Base-by-base conservation (phyloP, 2,888 invertebrate genomes). In the Quadroppia sp. region DNA sequence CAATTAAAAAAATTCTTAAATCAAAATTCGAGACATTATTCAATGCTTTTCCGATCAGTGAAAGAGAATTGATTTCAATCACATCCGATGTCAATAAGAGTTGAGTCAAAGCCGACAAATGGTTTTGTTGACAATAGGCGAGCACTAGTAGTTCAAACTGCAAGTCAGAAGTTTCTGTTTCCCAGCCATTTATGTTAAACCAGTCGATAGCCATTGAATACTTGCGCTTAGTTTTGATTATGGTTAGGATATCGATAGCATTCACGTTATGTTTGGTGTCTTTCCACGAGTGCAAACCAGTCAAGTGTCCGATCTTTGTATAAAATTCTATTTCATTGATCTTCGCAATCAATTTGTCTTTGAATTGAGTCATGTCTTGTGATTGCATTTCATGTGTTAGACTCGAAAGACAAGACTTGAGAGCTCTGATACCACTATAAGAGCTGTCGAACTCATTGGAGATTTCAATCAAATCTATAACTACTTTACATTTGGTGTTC, bases 211-310 rank as follows among this genome's bases (percentile, higher is more conserved):
- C 71, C 20, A 76, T 23, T 32, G 45, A 36, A 69, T 74, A 76
- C 7, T 48, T 42, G 23, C 72, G 61, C 20, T 48, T 61, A 9
- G 76, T 59, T 70, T 76, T 76, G 15, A 76, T 53, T n/a, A 76
- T 76, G 1, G 76, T 76, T 11, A 76, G 28, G 45, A 76, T 72
- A 45, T 76, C 76, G 23, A 74, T 53, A 6, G 59, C 64, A 36
- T 42, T 61, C 20, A 76, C 20, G 61, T 74, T 76, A 11, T 76
- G 42, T 50, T 67, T 71, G 0, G 76, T 71, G 23, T 71, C 69
- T 70, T 74, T 74, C 76, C 76, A 76, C n/a, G 70, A 61, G 45
- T 42, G 61, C 30, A 76, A 50, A 45, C 76, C 74, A 32, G 76
- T 71, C 32, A 76, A 69, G n/a, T 75, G 71, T 7, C 71, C 76